These are phyloP conservation scores for Sciurus carolinensis DNA, from an alignment of 2,797 vertebrate species.

Conservation along the genomic window DNA sequence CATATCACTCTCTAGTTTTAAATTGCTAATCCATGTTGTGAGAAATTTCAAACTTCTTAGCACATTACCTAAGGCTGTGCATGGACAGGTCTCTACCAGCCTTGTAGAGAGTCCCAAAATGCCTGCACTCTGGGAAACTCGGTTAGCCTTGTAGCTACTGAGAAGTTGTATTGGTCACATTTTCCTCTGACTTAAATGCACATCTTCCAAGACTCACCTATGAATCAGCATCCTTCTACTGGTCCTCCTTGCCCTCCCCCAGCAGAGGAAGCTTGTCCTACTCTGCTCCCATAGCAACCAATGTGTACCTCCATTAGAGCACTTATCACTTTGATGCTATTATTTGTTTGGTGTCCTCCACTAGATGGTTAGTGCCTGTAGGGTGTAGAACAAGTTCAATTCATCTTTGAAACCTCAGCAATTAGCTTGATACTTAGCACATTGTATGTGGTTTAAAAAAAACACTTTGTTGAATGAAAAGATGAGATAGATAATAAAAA, in stretches of 20 bases:
- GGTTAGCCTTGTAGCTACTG: neutral
- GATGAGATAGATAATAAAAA: conserved; percentile 49
- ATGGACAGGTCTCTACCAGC: neutral
- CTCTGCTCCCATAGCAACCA: conserved; percentile 76
- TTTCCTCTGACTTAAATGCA: neutral
- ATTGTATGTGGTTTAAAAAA: neutral
- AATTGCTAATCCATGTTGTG: neutral
- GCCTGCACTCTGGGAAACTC: neutral
- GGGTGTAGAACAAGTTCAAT: conserved; percentile 66
- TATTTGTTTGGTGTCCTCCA: conserved; percentile 72
- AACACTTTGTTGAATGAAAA: conserved; percentile 28
- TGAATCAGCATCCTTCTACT: conserved; percentile 9
- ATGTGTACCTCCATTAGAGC: conserved; percentile 58
- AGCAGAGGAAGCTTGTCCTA: conserved; percentile 52
- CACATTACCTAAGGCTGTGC: neutral
- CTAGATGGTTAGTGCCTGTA: conserved; percentile 71
- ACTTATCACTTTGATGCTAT: conserved; percentile 69
- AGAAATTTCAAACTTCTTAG: neutral
- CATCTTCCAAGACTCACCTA: neutral
- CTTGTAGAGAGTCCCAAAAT: neutral
- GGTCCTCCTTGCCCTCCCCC: neutral
- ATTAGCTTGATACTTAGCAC: conserved; percentile 55
- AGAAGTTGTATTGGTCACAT: neutral
- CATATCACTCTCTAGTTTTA: neutral
- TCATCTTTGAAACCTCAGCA: conserved; percentile 69